Evolutionary conservation across 2,113 vertebrate genomes (phyloP).

Genomic region (Pachypanchax playfairii): DNA sequence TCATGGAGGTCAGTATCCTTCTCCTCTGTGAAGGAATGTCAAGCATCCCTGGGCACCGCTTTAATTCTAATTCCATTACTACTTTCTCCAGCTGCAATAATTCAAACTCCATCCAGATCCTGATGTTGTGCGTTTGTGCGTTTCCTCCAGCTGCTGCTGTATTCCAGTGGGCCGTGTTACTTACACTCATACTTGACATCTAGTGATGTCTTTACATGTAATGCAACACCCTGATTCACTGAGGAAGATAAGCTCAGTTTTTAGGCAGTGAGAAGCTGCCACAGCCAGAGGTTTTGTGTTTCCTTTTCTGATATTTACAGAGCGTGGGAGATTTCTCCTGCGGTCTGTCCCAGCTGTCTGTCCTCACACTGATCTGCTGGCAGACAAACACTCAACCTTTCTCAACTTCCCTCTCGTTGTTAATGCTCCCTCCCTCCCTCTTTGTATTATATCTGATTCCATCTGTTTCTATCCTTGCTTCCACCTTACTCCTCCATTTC

Average conservation of each 20-base stretch:
- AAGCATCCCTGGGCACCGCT: conserved; percentile 66
- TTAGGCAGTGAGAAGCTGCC: conserved; percentile 61
- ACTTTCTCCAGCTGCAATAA: conserved; percentile 50
- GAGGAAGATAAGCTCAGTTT: conserved; percentile 76
- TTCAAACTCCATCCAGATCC: conserved; percentile 57
- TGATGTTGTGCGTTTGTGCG: conserved; percentile 31
- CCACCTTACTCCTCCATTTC: conserved; percentile 37
- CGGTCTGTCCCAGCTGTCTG: conserved; percentile 52
- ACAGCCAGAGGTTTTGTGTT: conserved; percentile 73
- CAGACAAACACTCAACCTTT: conserved; percentile 42
- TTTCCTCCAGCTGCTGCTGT: conserved; percentile 41
- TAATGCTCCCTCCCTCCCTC: conserved; percentile 24
- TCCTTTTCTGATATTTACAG: conserved; percentile 71
- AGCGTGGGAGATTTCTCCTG: conserved; percentile 70
- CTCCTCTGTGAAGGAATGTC: conserved; percentile 63
- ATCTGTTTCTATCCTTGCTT: conserved; percentile 43
- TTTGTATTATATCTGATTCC: conserved; percentile 62
- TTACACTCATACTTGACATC: conserved; percentile 72
- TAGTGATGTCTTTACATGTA: conserved; percentile 78
- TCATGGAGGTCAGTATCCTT: conserved; percentile 66
- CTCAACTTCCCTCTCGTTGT: conserved; percentile 41
- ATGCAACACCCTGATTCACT: conserved; percentile 69
- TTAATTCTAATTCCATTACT: conserved; percentile 68
- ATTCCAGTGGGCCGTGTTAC: conserved; percentile 72
- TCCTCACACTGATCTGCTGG: conserved; percentile 48